Conservation (phyloP, 2,113 vertebrate genomes). For the Centropristis striata region DNA sequence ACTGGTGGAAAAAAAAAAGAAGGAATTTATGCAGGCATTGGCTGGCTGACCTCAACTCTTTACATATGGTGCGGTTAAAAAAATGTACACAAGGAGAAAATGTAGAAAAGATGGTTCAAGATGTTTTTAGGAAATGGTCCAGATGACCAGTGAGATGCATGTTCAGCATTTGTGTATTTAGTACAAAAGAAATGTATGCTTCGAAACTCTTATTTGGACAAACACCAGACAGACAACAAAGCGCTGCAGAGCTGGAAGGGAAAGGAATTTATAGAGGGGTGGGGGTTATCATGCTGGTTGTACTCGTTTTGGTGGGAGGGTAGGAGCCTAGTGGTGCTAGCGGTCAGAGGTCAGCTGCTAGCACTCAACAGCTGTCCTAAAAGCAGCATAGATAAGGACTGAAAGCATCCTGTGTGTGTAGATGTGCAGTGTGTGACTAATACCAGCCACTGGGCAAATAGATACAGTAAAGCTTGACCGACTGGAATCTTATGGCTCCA, state of each 20-base stretch:
- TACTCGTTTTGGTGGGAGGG: slow-evolving; percentile 71
- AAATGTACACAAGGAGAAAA: slow-evolving; percentile 8
- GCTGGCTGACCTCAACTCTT: slow-evolving; percentile 18
- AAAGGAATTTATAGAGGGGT: slow-evolving; percentile 83
- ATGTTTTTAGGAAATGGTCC: not conserved
- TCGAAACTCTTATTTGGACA: slow-evolving; percentile 59
- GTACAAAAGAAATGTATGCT: slow-evolving; percentile 29
- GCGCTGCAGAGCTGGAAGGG: slow-evolving; percentile 67
- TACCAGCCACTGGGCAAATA: slow-evolving; percentile 82
- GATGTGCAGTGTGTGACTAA: slow-evolving; percentile 73
- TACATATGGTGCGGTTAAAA: slow-evolving; percentile 20
- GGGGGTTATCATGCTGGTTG: slow-evolving; percentile 74
- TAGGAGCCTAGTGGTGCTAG: slow-evolving; percentile 67
- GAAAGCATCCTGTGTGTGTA: slow-evolving; percentile 90
- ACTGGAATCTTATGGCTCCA: slow-evolving; percentile 67
- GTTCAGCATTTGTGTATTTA: not conserved
- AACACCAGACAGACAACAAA: slow-evolving; percentile 72
- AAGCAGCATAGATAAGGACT: slow-evolving; percentile 89
- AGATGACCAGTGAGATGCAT: not conserved
- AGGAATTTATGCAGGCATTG: slow-evolving; percentile 38
- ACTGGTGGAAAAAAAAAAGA: not conserved
- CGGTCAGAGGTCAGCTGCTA: slow-evolving; percentile 90
- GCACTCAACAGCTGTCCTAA: slow-evolving; percentile 91
- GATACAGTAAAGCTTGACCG: slow-evolving; percentile 83
- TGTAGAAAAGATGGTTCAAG: not conserved